phyloP scores from a whole-genome alignment of 2,888 invertebrate genomes.

The Enoplolaimus lenunculus region DNA sequence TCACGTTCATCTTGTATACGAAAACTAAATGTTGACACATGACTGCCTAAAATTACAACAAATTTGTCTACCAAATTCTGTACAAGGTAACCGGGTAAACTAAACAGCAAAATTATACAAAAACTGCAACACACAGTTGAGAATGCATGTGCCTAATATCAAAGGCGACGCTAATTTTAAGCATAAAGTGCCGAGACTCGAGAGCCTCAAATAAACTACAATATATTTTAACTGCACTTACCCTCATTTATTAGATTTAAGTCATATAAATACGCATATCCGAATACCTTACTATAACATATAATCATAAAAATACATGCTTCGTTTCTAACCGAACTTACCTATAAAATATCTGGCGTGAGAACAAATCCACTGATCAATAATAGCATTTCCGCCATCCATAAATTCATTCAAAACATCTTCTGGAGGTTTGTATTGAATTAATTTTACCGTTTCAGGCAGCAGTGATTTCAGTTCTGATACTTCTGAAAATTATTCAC shows the following conservation, averaged over 20 bases:
- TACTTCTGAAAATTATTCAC: slow-evolving; percentile 42
- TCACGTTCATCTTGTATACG: slow-evolving; percentile 94
- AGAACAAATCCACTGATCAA: slow-evolving; percentile 88
- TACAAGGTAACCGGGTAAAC: too few species aligned
- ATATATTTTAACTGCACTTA: too few species aligned
- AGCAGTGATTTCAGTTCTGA: slow-evolving; percentile 46
- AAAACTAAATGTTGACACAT: slow-evolving; percentile 87
- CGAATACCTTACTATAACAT: too few species aligned
- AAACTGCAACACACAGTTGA: too few species aligned
- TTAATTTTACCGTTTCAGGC: slow-evolving; percentile 29
- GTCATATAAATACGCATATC: too few species aligned
- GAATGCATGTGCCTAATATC: too few species aligned
- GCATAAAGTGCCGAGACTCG: too few species aligned
- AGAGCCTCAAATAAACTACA: too few species aligned
- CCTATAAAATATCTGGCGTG: slow-evolving; percentile 52
- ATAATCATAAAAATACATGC: too few species aligned
- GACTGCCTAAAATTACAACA: slow-evolving; percentile 63
- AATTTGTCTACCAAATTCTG: slow-evolving; percentile 43
- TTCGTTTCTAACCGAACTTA: too few species aligned
- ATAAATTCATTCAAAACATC: slow-evolving; percentile 44
- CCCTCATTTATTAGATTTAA: too few species aligned
- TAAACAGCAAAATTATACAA: slow-evolving; percentile 14
- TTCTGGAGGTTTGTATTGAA: slow-evolving; percentile 29
- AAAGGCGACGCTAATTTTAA: too few species aligned
- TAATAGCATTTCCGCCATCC: slow-evolving; percentile 76